Base-by-base conservation (phyloP, 2,113 vertebrate genomes). In the Indicator indicator region DNA sequence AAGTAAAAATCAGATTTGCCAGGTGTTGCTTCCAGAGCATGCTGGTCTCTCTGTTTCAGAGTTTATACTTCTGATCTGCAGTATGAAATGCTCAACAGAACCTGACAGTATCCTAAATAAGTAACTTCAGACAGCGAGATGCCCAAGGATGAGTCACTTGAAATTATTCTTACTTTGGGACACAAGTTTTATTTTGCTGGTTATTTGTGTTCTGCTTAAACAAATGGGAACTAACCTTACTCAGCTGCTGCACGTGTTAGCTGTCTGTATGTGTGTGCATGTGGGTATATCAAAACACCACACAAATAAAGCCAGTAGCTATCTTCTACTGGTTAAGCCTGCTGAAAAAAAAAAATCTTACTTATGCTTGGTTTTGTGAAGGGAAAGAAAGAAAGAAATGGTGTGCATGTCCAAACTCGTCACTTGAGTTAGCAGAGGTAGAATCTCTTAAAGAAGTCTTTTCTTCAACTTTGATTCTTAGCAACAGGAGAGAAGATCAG, bases 1-100 rank as follows among this genome's bases (percentile, higher is more conserved):
- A 95, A 96, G 67, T 92, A 76, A 96, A 95, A 95, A 96, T 84
- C 83, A 68, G 46, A 63, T 90, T 90, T 93, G 80, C 94, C 84
- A 91, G 93, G 80, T 92, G 63, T 86, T 88, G 54, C 64, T 95
- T 93, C 78, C 80, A 86, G 78, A 95, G 40, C 62, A 60, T 15
- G 9, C 44, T 54, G 33, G 65, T 56, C 62, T 86, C 94, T 86
- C 63, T 78, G 0, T 85, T 80, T 65, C 46, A 77, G 1, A 83
- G 40, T 67, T 75, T 73, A 48, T 23, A 16, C 74, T 89, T 89
- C 52, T 24, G 30, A 4, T 89, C 60, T 87, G 27, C 30, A 48
- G 17, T 63, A 67, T 40, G 48, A 86, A 95, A 44, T 56, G 65
- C 36, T 63, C 40, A 27, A 33, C 30, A 74, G 40, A 67, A 64